These are phyloP conservation scores for Parnassius apollo DNA, from an alignment of 2,888 invertebrate genomes.

Conservation along the genomic window DNA sequence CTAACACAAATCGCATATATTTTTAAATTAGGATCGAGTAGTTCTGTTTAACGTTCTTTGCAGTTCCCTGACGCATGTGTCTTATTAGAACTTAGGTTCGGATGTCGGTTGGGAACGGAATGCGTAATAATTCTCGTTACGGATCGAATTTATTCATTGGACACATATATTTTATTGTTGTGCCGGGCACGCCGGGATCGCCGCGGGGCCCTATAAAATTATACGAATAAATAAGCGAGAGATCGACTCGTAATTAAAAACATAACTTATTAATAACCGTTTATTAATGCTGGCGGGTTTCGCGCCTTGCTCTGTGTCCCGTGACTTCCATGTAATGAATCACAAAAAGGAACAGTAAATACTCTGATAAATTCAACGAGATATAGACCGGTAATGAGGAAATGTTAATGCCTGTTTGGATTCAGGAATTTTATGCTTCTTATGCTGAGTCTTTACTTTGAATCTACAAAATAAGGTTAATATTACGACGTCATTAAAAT, in stretches of 20 bases:
- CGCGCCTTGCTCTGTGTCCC: slow-evolving; percentile 50
- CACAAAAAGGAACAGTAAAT: slow-evolving; percentile 11
- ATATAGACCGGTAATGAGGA: no score
- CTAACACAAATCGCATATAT: no score
- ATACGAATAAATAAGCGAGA: slow-evolving; percentile 75
- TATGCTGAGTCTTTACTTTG: no score
- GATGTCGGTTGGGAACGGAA: slow-evolving; percentile 53
- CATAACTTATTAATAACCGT: slow-evolving; percentile 79
- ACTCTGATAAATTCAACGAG: no score
- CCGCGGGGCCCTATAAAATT: slow-evolving; percentile 78
- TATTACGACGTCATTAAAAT: background rate
- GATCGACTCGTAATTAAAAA: slow-evolving; percentile 77
- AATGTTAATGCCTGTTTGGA: no score
- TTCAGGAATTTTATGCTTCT: no score
- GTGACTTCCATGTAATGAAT: slow-evolving; percentile 30
- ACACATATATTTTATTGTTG: slow-evolving; percentile 71
- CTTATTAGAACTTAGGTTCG: slow-evolving; percentile 37
- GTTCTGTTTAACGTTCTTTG: background rate
- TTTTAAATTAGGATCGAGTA: no score
- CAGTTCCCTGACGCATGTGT: slow-evolving; percentile 6
- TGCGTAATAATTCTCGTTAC: slow-evolving; percentile 74
- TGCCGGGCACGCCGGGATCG: slow-evolving; percentile 51
- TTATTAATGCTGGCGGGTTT: slow-evolving; percentile 76
- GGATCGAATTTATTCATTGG: slow-evolving; percentile 75
- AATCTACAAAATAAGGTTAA: no score